phyloP scores from a whole-genome alignment of 2,797 vertebrate species.

The Dendrocincla fuliginosa region DNA sequence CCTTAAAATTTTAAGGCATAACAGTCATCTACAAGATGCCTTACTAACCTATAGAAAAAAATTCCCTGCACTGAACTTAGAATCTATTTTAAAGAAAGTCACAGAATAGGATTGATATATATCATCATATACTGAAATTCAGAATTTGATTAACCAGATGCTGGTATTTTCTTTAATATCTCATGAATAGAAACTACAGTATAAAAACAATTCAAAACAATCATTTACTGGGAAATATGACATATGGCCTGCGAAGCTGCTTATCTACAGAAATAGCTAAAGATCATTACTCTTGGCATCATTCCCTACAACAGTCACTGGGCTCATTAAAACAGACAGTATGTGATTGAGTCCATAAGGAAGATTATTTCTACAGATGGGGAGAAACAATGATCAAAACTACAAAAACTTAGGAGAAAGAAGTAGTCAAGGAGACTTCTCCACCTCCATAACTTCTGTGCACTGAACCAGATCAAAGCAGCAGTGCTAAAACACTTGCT shows the following conservation, averaged over 20 bases:
- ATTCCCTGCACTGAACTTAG: neutral
- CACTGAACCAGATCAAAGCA: neutral
- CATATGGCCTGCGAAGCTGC: conserved; percentile 44
- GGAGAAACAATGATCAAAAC: conserved; percentile 14
- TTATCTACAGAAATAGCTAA: conserved; percentile 35
- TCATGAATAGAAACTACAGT: conserved; percentile 3
- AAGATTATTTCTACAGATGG: neutral
- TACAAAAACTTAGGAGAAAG: neutral
- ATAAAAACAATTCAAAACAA: conserved; percentile 52
- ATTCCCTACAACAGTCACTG: neutral
- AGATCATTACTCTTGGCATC: conserved; percentile 38
- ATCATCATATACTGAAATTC: neutral
- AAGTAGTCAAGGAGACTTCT: conserved; percentile 55
- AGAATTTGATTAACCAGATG: conserved; percentile 16
- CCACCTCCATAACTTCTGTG: conserved; percentile 55
- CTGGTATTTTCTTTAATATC: conserved; percentile 39
- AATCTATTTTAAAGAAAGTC: neutral
- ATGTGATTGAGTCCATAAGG: neutral
- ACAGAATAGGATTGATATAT: neutral
- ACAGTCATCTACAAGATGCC: neutral
- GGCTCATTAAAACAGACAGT: conserved; percentile 14
- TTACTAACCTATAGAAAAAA: neutral
- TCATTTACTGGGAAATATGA: conserved; percentile 27
- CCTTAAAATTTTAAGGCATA: neutral
- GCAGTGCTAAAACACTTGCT: neutral